A percentile compares a stretch with the other conserved stretches of the same genome.
Conservation (phyloP, 2,888 invertebrate genomes). For the Ormyrus nitidulus region DNA sequence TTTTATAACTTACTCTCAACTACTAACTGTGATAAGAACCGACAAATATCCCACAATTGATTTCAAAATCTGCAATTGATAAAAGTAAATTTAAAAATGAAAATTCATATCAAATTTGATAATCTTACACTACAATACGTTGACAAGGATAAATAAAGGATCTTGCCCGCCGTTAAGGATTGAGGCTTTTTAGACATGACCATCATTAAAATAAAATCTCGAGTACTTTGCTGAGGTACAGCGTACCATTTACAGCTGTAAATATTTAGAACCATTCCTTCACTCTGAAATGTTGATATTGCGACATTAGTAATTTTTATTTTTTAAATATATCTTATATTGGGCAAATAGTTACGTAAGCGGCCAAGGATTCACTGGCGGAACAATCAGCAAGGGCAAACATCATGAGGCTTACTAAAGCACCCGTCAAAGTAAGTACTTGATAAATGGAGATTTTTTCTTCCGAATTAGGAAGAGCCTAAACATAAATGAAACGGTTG, state of each 20-base stretch:
- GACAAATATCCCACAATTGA: too few relatives aligned
- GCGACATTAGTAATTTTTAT: neutral
- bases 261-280: neutral
- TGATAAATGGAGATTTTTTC: neutral
- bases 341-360: neutral
- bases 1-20: too few relatives aligned
- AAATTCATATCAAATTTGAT: too few relatives aligned
- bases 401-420: neutral
- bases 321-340: neutral
- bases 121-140: neutral
- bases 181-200: neutral
- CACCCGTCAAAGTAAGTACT: neutral
- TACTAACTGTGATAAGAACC: too few relatives aligned
- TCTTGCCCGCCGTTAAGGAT: neutral
- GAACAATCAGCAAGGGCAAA: neutral
- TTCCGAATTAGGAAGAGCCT: neutral
- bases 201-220: constrained; percentile 1
- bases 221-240: neutral
- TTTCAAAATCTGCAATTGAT: too few relatives aligned
- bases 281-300: neutral
- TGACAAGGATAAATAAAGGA: neutral
- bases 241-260: constrained; percentile 13
- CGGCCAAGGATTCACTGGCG: constrained; percentile 6
- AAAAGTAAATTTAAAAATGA: too few relatives aligned
- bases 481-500: too few relatives aligned